Evolutionary conservation across 1,140 invertebrate genomes (phyloP).

Genomic region (Bombus confusus): DNA sequence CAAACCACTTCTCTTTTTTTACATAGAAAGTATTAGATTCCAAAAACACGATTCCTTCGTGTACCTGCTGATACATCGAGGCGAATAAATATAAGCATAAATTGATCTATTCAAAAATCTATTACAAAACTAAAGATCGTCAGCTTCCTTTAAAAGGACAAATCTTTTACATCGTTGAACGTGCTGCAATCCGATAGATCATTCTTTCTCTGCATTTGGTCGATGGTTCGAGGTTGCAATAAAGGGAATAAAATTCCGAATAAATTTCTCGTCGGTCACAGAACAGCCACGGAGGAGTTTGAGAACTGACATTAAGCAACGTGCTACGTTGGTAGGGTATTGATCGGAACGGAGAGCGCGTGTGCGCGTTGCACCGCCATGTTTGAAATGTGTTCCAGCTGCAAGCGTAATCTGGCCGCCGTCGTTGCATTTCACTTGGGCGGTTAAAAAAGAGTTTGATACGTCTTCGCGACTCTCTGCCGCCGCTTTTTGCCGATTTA

Average conservation of each 20-base stretch:
- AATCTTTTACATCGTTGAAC: background rate
- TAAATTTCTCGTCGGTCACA: conserved; percentile 58
- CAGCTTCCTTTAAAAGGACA: background rate
- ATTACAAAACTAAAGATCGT: too few species aligned
- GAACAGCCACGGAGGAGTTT: conserved; percentile 75
- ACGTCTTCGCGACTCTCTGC: background rate
- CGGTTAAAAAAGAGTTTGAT: background rate
- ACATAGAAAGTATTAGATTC: too few species aligned
- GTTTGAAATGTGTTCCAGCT: conserved; percentile 77
- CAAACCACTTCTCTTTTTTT: too few species aligned
- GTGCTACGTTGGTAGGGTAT: conserved; percentile 69
- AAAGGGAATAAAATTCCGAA: background rate
- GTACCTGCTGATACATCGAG: too few species aligned
- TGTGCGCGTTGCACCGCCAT: conserved; percentile 80
- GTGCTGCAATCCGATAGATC: background rate
- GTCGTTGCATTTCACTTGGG: conserved; percentile 41
- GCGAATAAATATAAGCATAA: too few species aligned
- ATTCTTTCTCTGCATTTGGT: background rate
- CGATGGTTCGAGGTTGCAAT: background rate
- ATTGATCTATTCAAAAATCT: too few species aligned
- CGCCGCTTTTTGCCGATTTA: background rate
- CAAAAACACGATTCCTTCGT: too few species aligned
- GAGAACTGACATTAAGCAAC: conserved; percentile 82
- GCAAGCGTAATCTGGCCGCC: conserved; percentile 42
- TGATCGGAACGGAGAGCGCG: conserved; percentile 79